Conservation (phyloP, 2,113 vertebrate species). For the Paramisgurnus dabryanus region DNA sequence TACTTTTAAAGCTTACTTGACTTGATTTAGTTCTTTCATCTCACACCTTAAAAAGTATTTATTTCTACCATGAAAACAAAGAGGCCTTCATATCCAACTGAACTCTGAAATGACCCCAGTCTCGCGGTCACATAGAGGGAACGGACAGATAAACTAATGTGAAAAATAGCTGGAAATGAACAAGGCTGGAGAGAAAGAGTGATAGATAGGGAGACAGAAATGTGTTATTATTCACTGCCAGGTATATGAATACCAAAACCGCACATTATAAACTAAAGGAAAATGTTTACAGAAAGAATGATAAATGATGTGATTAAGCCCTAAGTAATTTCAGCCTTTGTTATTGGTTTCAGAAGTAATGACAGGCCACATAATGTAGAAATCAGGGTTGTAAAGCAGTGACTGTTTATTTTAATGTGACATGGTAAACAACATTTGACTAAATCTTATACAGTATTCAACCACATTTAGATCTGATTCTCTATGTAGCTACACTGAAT, state of each 20-base stretch:
- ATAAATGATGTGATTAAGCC: not conserved
- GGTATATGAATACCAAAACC: not conserved
- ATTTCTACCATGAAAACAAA: slow-evolving; percentile 62
- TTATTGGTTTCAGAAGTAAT: not conserved
- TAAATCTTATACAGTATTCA: too few relatives aligned
- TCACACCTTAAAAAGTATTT: slow-evolving; percentile 46
- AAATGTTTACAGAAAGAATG: slow-evolving; percentile 26
- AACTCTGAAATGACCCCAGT: slow-evolving; percentile 56
- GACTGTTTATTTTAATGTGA: too few relatives aligned
- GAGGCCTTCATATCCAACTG: slow-evolving; percentile 57
- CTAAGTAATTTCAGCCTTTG: not conserved
- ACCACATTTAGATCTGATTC: too few relatives aligned
- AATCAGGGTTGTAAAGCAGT: too few relatives aligned
- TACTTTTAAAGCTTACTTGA: slow-evolving; percentile 70
- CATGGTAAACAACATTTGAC: too few relatives aligned
- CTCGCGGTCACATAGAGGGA: not conserved
- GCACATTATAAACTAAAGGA: not conserved
- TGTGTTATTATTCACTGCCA: not conserved
- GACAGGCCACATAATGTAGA: not conserved
- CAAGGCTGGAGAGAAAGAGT: not conserved
- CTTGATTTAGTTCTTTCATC: slow-evolving; percentile 62
- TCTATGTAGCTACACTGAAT: too few relatives aligned
- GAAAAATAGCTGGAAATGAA: not conserved
- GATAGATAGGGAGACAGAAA: not conserved
- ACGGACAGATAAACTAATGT: not conserved